A percentile compares a stretch with the other conserved stretches of the same genome.
These are phyloP conservation scores for Lochmaea capreae DNA, from an alignment of 2,888 invertebrate genomes.

Conservation along the genomic window DNA sequence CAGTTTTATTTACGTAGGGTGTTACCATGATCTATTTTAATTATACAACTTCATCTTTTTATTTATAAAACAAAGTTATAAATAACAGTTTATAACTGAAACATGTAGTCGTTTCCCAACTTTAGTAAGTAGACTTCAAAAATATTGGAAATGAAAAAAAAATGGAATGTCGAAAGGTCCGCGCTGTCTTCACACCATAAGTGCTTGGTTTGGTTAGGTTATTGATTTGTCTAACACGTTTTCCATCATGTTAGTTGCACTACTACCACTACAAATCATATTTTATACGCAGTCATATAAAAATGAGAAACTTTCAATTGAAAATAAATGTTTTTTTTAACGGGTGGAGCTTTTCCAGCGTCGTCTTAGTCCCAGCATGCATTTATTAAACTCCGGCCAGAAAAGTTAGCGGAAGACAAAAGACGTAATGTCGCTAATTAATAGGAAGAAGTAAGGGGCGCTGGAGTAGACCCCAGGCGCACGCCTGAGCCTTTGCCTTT, in stretches of 20 bases:
- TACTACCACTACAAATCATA: constrained; percentile 5
- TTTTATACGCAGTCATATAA: not conserved
- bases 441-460: constrained; percentile 53
- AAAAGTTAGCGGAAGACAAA: constrained; percentile 50
- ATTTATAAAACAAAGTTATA: not conserved
- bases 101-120: not conserved
- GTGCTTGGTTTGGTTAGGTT: constrained; percentile 58
- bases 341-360: not conserved
- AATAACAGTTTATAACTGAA: not conserved
- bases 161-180: constrained; percentile 51
- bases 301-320: no score
- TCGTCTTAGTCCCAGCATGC: constrained; percentile 27
- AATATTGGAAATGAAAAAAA: constrained; percentile 61
- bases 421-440: constrained; percentile 64
- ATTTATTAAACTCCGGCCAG: constrained; percentile 40
- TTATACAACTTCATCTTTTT: no score
- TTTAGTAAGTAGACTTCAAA: constrained; percentile 52
- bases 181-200: constrained; percentile 51
- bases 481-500: constrained; percentile 58
- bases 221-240: constrained; percentile 63
- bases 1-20: no score
- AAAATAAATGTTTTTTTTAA: not conserved
- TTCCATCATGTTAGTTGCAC: constrained; percentile 19
- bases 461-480: constrained; percentile 15
- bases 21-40: no score